phyloP scores from a whole-genome alignment of 2,113 vertebrate species.

The Dasyprocta punctata region DNA sequence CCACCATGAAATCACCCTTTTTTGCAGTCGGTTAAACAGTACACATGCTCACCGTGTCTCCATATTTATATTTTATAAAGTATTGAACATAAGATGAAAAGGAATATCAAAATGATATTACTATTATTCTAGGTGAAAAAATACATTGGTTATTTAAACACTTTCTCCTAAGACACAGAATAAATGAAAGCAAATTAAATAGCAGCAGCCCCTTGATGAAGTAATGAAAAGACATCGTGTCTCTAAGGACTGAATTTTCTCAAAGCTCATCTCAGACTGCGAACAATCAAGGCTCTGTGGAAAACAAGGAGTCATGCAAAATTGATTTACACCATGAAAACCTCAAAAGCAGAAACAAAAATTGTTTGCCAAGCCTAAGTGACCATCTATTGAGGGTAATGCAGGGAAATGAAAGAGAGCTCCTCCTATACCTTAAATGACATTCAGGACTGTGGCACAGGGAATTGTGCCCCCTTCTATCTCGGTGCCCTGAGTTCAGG shows the following conservation, averaged over 20 bases:
- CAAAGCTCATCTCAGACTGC: not conserved
- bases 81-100: not conserved
- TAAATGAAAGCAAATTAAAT: not conserved
- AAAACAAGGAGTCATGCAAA: not conserved
- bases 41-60: not conserved
- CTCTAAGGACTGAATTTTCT: not conserved
- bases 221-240: not conserved
- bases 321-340: slow-evolving; percentile 13
- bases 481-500: not conserved
- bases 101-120: not conserved
- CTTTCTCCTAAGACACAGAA: not conserved
- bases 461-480: not conserved
- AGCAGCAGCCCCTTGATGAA: not conserved
- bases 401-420: too few relatives aligned
- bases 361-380: not conserved
- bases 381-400: not conserved
- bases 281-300: slow-evolving; percentile 24
- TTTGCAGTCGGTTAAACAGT: too few relatives aligned
- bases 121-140: not conserved
- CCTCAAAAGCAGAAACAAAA: slow-evolving; percentile 23
- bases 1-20: too few relatives aligned
- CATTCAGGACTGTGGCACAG: rapidly evolving
- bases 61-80: not conserved
- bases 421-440: not conserved
- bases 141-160: not conserved